Percentiles rank a stretch among this genome's conserved stretches.
phyloP scores from a whole-genome alignment of 2,888 invertebrate species.

The Strigamia maritima region DNA sequence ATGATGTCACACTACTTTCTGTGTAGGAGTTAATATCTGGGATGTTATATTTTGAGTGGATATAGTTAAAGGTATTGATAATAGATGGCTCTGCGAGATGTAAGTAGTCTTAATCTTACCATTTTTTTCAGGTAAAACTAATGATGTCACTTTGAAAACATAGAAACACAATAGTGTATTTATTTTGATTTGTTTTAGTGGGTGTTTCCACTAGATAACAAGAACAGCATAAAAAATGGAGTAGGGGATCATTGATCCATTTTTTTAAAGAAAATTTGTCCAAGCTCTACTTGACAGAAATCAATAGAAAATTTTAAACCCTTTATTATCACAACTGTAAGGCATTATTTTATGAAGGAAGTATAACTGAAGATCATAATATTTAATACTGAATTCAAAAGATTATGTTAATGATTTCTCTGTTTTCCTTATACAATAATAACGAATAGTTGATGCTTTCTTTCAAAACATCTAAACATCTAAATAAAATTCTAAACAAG shows the following conservation, averaged over 20 bases:
- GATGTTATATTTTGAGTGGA: too few relatives aligned
- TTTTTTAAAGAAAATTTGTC: background rate
- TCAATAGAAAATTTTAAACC: background rate
- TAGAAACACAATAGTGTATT: background rate
- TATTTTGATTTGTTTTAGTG: background rate
- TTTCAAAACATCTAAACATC: too few relatives aligned
- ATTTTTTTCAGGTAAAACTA: background rate
- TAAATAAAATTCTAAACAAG: too few relatives aligned
- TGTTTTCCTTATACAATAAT: background rate
- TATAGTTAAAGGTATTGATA: too few relatives aligned
- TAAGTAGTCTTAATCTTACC: too few relatives aligned
- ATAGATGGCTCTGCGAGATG: too few relatives aligned
- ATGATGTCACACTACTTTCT: background rate
- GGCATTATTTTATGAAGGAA: background rate
- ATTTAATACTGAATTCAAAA: background rate
- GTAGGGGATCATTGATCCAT: background rate
- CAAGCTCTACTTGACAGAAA: conserved; percentile 8
- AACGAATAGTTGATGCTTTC: background rate
- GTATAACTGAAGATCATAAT: background rate
- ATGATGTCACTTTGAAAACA: background rate
- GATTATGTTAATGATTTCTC: background rate
- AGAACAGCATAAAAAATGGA: background rate
- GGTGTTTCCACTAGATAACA: background rate
- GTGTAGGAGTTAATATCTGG: too few relatives aligned
- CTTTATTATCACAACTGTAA: background rate